These are phyloP conservation scores for Actinia tenebrosa DNA, from an alignment of 64 coral and sea anemone species.

Conservation along the genomic window DNA sequence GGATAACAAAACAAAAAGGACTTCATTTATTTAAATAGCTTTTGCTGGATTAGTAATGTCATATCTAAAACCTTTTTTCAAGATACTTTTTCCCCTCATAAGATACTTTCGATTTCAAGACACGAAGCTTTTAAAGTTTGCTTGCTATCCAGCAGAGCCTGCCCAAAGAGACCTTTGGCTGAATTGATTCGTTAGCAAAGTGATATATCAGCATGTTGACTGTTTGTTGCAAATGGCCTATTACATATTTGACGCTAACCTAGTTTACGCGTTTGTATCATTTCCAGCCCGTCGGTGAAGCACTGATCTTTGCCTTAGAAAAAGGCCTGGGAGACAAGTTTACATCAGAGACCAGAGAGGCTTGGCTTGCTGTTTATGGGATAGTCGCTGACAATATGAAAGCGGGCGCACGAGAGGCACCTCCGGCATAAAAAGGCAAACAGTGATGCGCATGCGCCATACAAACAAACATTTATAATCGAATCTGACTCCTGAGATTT, in stretches of 20 bases:
- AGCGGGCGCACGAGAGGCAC: constrained; percentile 39
- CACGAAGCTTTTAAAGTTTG: no score
- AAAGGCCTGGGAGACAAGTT: constrained; percentile 66
- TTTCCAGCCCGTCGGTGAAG: constrained; percentile 54
- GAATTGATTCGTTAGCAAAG: no score
- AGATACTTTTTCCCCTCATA: no score
- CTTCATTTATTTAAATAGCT: no score
- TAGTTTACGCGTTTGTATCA: neutral
- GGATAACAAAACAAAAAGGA: no score
- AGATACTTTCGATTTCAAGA: no score
- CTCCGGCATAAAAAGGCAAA: neutral
- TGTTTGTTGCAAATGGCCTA: no score
- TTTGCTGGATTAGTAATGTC: no score
- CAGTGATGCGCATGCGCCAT: neutral
- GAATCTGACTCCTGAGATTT: neutral
- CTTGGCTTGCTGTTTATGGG: constrained; percentile 64
- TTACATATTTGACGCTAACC: neutral
- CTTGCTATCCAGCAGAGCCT: no score
- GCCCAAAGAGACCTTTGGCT: no score
- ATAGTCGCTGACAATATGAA: constrained; percentile 76
- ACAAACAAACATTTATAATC: neutral
- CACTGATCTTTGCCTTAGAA: constrained; percentile 52
- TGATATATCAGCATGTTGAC: no score
- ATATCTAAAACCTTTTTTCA: no score
- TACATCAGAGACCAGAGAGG: constrained; percentile 58